These are phyloP conservation scores for Barypeithes pellucidus DNA, from an alignment of 2,888 invertebrate genomes.

Conservation along the genomic window DNA sequence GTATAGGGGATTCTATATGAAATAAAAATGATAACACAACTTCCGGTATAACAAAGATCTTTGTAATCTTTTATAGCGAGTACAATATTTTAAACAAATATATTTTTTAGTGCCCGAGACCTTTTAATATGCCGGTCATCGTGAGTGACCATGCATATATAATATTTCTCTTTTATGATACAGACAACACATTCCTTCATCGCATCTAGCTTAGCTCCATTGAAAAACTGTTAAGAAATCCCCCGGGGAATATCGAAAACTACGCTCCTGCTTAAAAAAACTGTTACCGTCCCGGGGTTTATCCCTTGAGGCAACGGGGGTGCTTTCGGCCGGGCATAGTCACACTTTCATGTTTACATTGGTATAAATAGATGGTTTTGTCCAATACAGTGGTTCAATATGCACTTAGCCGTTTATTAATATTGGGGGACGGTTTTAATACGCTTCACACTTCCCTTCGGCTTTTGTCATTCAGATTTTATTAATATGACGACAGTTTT, in stretches of 20 bases:
- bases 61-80: too few species aligned
- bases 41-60: too few species aligned
- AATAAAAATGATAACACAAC: too few species aligned
- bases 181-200: neutral
- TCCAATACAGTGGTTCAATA: conserved; percentile 56
- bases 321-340: conserved; percentile 41
- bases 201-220: neutral
- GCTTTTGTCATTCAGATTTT: conserved; percentile 54
- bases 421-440: conserved; percentile 54
- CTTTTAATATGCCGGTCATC: too few species aligned
- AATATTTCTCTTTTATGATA: too few species aligned
- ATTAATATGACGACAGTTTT: conserved; percentile 55
- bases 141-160: too few species aligned
- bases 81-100: too few species aligned
- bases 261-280: conserved; percentile 32
- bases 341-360: conserved; percentile 59
- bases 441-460: conserved; percentile 52
- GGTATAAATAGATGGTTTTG: conserved; percentile 58
- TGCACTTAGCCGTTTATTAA: conserved; percentile 57
- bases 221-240: conserved; percentile 25
- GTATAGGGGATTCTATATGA: too few species aligned
- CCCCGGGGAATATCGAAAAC: conserved; percentile 25
- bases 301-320: conserved; percentile 56
- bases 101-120: too few species aligned
- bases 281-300: conserved; percentile 48